phyloP scores from a whole-genome alignment of 2,113 vertebrate species.

The Butorides virescens region DNA sequence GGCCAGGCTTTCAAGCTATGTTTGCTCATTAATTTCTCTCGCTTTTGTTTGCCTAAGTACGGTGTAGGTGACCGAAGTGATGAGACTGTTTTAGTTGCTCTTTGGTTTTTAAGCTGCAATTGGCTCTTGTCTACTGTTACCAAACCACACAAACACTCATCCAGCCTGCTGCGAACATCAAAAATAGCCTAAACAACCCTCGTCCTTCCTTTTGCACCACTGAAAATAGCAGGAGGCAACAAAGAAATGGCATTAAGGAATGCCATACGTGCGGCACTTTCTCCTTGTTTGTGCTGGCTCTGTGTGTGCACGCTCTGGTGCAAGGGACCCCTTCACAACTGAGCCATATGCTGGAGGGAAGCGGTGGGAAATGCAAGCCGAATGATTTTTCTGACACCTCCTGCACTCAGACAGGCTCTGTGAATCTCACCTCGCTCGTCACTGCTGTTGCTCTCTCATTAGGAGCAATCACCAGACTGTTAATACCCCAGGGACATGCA shows the following conservation, averaged over 20 bases:
- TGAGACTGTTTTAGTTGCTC: background rate
- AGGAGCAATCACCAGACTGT: background rate
- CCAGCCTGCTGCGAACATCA: background rate
- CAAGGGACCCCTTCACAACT: fast-evolving
- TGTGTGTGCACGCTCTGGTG: fast-evolving
- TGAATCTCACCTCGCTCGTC: background rate
- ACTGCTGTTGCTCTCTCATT: background rate
- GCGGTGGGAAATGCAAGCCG: background rate
- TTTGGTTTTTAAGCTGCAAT: background rate
- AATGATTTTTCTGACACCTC: background rate
- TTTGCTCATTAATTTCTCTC: background rate
- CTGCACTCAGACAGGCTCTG: background rate
- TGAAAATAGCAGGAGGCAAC: background rate
- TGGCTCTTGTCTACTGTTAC: background rate
- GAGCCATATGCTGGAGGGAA: background rate
- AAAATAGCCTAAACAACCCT: background rate
- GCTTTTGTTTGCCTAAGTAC: background rate
- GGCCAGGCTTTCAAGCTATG: background rate
- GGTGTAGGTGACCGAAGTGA: background rate
- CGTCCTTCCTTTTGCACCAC: background rate
- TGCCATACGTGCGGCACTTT: background rate
- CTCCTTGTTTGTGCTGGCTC: background rate
- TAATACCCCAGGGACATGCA: background rate
- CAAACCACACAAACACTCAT: background rate
- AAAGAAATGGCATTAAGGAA: background rate